Conservation (phyloP, 2,113 vertebrate species). For the Struthio camelus region DNA sequence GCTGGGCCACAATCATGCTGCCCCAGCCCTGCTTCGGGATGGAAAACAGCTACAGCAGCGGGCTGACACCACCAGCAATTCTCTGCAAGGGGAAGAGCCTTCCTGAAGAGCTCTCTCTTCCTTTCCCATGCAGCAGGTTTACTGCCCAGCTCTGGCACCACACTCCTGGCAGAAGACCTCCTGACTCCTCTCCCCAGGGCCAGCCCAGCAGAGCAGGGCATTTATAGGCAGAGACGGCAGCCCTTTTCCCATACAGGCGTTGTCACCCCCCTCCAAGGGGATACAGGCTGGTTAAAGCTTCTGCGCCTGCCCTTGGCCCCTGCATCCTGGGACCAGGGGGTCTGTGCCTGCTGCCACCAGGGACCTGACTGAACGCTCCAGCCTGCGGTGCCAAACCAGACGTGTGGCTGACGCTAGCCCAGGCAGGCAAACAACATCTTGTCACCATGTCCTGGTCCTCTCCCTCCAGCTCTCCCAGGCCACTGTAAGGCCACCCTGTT, state of each 20-base stretch:
- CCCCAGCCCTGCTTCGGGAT: neutral
- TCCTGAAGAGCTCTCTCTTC: neutral
- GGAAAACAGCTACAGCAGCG: neutral
- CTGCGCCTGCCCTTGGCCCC: neutral
- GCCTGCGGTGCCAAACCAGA: rapidly evolving
- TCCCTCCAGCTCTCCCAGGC: neutral
- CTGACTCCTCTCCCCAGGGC: neutral
- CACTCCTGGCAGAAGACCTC: neutral
- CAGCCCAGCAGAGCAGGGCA: neutral
- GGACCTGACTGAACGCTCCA: neutral
- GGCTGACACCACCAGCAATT: conserved; percentile 18
- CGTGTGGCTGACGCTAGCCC: neutral
- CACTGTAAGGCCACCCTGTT: neutral
- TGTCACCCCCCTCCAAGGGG: neutral
- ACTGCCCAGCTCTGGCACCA: neutral
- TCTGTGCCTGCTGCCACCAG: neutral
- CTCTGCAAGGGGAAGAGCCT: neutral
- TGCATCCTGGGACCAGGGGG: rapidly evolving
- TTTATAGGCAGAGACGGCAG: neutral
- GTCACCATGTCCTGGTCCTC: neutral
- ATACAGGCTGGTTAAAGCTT: neutral
- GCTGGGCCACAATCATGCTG: neutral
- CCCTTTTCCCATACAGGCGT: neutral
- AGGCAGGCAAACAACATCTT: neutral
- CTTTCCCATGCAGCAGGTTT: neutral